These are phyloP conservation scores for Hyposmocoma kahamanoa DNA, from an alignment of 1,140 invertebrate species.

Conservation along the genomic window DNA sequence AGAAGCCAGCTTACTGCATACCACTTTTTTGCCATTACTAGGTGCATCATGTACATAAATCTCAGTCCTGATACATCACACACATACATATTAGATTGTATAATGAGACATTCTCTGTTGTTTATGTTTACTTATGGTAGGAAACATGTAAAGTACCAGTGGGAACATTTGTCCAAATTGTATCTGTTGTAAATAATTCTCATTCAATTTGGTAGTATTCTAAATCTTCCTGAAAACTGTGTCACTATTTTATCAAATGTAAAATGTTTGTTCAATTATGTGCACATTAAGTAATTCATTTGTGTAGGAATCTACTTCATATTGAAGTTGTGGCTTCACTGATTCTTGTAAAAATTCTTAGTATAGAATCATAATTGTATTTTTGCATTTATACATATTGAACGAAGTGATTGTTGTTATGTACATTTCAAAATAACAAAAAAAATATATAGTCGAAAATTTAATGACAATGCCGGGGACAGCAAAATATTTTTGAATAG, in stretches of 20 bases:
- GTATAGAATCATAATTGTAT: slow-evolving; percentile 12
- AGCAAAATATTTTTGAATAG: slow-evolving; percentile 9
- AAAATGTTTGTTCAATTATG: no score
- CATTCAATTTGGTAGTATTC: no score
- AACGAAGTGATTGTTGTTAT: background rate
- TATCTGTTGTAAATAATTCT: slow-evolving; percentile 3
- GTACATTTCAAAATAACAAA: no score
- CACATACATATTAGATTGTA: background rate
- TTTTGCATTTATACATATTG: slow-evolving; percentile 16
- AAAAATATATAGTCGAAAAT: no score
- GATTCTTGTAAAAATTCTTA: slow-evolving; percentile 8
- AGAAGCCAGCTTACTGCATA: background rate
- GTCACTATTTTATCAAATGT: no score
- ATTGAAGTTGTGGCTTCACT: slow-evolving; percentile 27
- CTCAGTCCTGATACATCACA: background rate
- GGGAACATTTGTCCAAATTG: background rate
- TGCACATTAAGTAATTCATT: no score
- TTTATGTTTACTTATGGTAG: background rate
- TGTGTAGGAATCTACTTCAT: slow-evolving; percentile 24
- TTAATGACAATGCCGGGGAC: background rate
- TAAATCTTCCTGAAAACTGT: no score
- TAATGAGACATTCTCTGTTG: background rate
- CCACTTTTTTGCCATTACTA: background rate
- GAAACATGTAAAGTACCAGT: background rate
- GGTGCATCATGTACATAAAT: slow-evolving; percentile 1